Base-by-base conservation (phyloP, 1,140 invertebrate genomes). In the Cylas formicarius region DNA sequence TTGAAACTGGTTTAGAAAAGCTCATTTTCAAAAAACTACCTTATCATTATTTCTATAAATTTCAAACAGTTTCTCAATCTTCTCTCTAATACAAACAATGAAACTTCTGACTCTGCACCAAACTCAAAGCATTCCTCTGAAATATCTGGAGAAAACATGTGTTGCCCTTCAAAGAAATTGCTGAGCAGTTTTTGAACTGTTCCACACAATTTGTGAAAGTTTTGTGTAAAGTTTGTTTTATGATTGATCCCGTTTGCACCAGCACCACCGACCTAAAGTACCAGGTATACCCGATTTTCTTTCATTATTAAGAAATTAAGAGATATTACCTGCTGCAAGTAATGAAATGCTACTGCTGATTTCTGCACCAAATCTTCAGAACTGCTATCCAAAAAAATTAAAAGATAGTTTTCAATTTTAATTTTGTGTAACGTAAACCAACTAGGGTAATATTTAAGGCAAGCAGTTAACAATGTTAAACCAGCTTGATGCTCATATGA, bases 201-300 rank as follows among this genome's bases (percentile, higher is more conserved):
- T 11, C 36, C 29, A 40, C 54, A 56, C 14, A 56, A 33, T 46
- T 56, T 56, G 24, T 35, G 33, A 16, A 51, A 45, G 19, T 36
- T 40, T 4, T 18, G 14, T 14, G 39, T 29, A 24, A 56, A 56
- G 46, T 51, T 50, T 14, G 13, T 31, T 33, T 44, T 45, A 23
- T 56, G 37, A 33, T 56, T 53, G 13, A 43, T 33, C 16, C 54
- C 48, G 17, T 45, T 42, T 9, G 37, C 29, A 23, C 54, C 54
- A 19, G 44, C 54, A 29, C 48, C 41, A n/a, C 54, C 54, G 32
- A 44, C 34, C 53, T 56, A 32, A 13, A 45, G 46, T 45, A 36
- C 9, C 23, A 37, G 7, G 16, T 13, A 31, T 31, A 31, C 19
- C 2, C 8, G 9, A 32, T n/a, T n/a, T n/a, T n/a, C n/a, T n/a